A percentile compares a stretch with the other conserved stretches of the same genome.
Evolutionary conservation across 2,888 invertebrate genomes (phyloP).

Genomic region (Peribatodes rhomboidaria): DNA sequence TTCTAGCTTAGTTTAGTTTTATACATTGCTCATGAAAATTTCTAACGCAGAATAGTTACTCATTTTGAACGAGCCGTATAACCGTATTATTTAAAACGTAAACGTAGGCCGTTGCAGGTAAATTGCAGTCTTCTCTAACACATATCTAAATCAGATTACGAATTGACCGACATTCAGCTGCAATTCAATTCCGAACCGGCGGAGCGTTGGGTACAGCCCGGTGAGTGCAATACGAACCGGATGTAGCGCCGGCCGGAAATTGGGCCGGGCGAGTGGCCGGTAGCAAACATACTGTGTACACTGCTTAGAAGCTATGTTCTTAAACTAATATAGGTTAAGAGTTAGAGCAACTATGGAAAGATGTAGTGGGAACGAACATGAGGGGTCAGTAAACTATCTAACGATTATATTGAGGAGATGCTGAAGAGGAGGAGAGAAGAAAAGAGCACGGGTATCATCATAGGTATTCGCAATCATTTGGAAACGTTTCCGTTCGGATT

Average conservation of each 20-base stretch:
- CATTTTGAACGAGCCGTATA: background rate
- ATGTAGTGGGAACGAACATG: background rate
- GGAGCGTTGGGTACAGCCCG: background rate
- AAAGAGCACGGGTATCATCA: too few relatives aligned
- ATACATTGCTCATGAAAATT: too few relatives aligned
- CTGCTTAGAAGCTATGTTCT: background rate
- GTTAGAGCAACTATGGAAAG: background rate
- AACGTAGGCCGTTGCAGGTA: background rate
- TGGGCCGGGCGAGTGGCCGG: conserved; percentile 10
- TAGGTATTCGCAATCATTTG: too few relatives aligned
- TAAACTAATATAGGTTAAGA: background rate
- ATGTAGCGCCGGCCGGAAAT: conserved; percentile 13
- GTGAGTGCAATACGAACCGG: conserved; percentile 22
- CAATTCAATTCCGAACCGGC: conserved; percentile 26
- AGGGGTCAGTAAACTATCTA: too few relatives aligned
- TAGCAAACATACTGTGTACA: background rate
- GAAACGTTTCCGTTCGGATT: too few relatives aligned
- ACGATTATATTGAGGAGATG: too few relatives aligned
- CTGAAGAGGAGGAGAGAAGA: too few relatives aligned
- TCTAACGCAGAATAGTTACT: too few relatives aligned
- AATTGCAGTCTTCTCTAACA: background rate
- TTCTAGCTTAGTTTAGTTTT: too few relatives aligned
- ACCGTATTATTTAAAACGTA: background rate
- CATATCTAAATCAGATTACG: conserved; percentile 21
- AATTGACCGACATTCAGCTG: conserved; percentile 21